phyloP scores from a whole-genome alignment of 2,113 vertebrate genomes.

The Cyphomyrus discorhynchus region DNA sequence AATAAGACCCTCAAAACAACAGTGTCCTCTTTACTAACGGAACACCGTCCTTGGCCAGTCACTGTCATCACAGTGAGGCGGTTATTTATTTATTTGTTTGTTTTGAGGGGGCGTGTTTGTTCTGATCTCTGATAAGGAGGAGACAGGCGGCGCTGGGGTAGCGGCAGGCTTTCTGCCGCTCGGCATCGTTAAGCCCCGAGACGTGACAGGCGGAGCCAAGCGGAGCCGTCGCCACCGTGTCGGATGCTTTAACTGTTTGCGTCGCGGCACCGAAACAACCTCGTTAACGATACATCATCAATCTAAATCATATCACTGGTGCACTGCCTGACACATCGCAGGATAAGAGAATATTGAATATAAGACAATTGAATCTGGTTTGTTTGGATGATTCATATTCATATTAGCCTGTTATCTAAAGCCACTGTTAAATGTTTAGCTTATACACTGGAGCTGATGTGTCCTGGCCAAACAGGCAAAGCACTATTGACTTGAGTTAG shows the following conservation, averaged over 20 bases:
- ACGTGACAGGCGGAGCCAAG: background rate
- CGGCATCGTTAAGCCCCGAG: background rate
- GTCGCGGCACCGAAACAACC: background rate
- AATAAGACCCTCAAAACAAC: background rate
- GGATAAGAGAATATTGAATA: background rate
- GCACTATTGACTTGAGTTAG: background rate
- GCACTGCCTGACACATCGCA: background rate
- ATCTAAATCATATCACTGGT: background rate
- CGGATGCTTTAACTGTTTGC: background rate
- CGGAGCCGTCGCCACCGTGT: background rate
- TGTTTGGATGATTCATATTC: background rate
- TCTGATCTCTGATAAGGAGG: background rate
- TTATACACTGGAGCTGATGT: background rate
- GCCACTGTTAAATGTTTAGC: background rate
- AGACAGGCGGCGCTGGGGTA: background rate
- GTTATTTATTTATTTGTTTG: background rate
- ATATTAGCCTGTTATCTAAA: background rate
- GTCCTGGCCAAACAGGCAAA: background rate
- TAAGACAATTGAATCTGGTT: background rate
- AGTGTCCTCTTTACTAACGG: background rate
- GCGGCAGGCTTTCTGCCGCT: background rate
- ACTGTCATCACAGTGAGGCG: background rate
- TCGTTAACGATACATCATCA: background rate
- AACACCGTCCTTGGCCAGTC: background rate
- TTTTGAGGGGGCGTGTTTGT: background rate